These are phyloP conservation scores for Hirundichthys speculiger DNA, from an alignment of 2,113 vertebrate species.

Conservation along the genomic window DNA sequence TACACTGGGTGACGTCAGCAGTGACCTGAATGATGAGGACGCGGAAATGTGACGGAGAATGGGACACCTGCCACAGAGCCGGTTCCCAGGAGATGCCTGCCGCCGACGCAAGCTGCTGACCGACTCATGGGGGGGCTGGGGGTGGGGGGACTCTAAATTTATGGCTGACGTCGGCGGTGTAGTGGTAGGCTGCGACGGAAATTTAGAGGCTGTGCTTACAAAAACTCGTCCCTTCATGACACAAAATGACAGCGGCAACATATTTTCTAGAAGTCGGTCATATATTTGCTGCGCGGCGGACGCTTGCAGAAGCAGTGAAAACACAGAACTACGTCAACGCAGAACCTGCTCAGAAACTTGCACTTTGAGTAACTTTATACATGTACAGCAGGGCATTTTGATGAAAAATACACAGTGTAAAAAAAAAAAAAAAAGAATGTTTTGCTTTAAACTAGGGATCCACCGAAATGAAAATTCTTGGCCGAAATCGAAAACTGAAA, in stretches of 20 bases:
- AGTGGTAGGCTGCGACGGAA: constrained; percentile 46
- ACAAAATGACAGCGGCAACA: constrained; percentile 42
- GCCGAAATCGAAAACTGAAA: too few relatives aligned
- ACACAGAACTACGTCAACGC: neutral
- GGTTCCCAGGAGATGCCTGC: constrained; percentile 6
- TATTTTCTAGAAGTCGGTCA: constrained; percentile 19
- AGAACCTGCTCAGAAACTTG: too few relatives aligned
- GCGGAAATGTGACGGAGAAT: constrained; percentile 24
- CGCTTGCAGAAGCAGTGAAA: neutral
- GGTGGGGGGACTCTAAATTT: constrained; percentile 12
- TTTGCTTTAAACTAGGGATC: too few relatives aligned
- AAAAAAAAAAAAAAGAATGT: too few relatives aligned
- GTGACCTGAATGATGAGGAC: constrained; percentile 45
- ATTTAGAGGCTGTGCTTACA: constrained; percentile 33
- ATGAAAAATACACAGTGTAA: too few relatives aligned
- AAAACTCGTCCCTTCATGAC: constrained; percentile 20
- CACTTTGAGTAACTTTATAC: too few relatives aligned
- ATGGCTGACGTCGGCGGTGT: constrained; percentile 29
- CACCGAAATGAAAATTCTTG: too few relatives aligned
- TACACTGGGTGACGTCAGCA: constrained; percentile 28
- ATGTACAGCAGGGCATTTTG: too few relatives aligned
- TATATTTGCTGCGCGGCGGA: constrained; percentile 19
- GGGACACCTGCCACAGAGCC: constrained; percentile 20
- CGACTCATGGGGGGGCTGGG: neutral
- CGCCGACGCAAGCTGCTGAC: constrained; percentile 21